phyloP scores from a whole-genome alignment of 2,113 vertebrate species.

The Menura novaehollandiae region DNA sequence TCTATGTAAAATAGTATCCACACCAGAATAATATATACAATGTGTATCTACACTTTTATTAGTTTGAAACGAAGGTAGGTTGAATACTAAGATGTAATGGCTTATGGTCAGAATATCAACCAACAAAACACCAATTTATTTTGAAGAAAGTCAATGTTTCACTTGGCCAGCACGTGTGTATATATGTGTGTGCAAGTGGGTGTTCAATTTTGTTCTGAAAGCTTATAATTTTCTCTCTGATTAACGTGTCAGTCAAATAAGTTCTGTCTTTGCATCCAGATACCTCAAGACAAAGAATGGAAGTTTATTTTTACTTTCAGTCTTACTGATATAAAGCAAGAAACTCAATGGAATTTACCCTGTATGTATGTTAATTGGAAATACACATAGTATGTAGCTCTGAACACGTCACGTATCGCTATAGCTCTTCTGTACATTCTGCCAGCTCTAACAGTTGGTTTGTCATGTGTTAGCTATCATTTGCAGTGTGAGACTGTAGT shows the following conservation, averaged over 20 bases:
- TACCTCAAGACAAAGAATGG: background rate
- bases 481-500: background rate
- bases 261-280: background rate
- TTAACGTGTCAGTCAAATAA: background rate
- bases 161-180: background rate
- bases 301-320: background rate
- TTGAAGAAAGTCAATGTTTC: background rate
- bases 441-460: background rate
- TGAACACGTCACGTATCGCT: fast-evolving
- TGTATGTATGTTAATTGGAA: background rate
- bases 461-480: background rate
- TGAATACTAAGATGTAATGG: background rate
- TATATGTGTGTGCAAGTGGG: too few relatives aligned
- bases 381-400: background rate
- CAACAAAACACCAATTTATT: background rate
- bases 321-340: background rate
- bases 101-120: background rate
- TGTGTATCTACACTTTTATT: background rate
- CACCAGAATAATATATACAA: background rate
- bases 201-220: background rate
- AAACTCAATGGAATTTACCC: background rate
- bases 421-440: background rate
- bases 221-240: background rate
- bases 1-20: background rate
- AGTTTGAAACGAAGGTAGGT: background rate